Conservation (phyloP, 2,888 invertebrate species). For the Machimus atricapillus region DNA sequence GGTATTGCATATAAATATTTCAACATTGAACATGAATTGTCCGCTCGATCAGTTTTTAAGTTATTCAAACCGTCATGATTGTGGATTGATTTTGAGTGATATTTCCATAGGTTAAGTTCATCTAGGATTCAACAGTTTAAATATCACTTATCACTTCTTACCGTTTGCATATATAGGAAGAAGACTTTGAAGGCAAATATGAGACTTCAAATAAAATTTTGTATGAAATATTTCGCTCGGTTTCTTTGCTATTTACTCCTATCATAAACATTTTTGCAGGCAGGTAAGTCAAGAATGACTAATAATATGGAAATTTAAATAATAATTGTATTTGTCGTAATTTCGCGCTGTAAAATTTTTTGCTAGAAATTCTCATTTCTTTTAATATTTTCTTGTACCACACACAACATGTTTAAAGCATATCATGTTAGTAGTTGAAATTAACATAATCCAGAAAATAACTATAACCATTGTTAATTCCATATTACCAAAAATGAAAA, state of each 20-base stretch:
- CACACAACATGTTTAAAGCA: not conserved
- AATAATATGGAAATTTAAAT: not conserved
- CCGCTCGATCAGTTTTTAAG: slow-evolving; percentile 1
- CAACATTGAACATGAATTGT: not conserved
- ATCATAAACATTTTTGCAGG: not conserved
- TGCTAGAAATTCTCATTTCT: not conserved
- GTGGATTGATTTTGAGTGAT: slow-evolving; percentile 34
- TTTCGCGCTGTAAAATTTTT: not conserved
- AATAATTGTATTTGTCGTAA: not conserved
- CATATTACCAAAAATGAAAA: not conserved
- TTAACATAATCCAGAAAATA: not conserved
- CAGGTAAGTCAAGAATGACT: not conserved
- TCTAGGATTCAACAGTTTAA: not conserved
- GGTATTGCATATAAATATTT: slow-evolving; percentile 9
- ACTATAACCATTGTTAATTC: not conserved
- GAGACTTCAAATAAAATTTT: slow-evolving; percentile 30
- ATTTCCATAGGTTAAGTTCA: slow-evolving; percentile 25
- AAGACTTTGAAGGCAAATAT: slow-evolving; percentile 19
- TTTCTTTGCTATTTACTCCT: slow-evolving; percentile 4
- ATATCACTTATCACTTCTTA: not conserved
- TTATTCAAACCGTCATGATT: slow-evolving; percentile 19
- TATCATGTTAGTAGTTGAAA: not conserved
- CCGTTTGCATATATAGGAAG: not conserved
- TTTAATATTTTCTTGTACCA: not conserved
- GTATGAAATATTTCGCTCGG: not conserved